A percentile compares a stretch with the other conserved stretches of the same genome.
These are phyloP conservation scores for Malthinus flaveolus DNA, from an alignment of 2,888 invertebrate genomes.

Conservation along the genomic window DNA sequence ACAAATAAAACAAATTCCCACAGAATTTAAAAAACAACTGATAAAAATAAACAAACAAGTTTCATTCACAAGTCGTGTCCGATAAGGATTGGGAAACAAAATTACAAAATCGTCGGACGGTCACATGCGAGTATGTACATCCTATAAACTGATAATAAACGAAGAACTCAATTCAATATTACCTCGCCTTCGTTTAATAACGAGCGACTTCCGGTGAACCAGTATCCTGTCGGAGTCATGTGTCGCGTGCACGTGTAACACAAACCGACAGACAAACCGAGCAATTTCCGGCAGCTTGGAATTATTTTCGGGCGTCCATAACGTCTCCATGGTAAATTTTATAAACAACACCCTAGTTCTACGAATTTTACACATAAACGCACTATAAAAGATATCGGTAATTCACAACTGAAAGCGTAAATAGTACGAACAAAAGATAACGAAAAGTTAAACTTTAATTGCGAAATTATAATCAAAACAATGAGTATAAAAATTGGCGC, in stretches of 20 bases:
- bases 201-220: constrained; percentile 46
- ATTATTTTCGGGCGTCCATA: constrained; percentile 18
- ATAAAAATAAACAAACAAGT: too few relatives aligned
- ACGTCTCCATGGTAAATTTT: constrained; percentile 21
- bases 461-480: constrained; percentile 9
- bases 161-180: constrained; percentile 28
- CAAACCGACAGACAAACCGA: constrained; percentile 39
- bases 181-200: constrained; percentile 43
- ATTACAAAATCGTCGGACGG: too few relatives aligned
- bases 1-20: too few relatives aligned
- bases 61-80: too few relatives aligned
- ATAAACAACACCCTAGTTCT: constrained; percentile 21
- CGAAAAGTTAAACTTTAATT: neutral
- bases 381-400: neutral
- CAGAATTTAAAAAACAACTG: too few relatives aligned
- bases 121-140: constrained; percentile 10
- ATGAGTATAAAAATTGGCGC: constrained; percentile 24
- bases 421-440: neutral
- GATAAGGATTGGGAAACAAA: too few relatives aligned
- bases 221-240: constrained; percentile 47
- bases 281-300: constrained; percentile 29
- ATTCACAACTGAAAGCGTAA: neutral
- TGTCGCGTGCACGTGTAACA: constrained; percentile 45
- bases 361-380: constrained; percentile 13
- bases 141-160: constrained; percentile 24